Evolutionary conservation across 2,113 vertebrate genomes (phyloP), one percentile per base, ranked within the genome.

Genomic region (Irena cyanogastra): DNA sequence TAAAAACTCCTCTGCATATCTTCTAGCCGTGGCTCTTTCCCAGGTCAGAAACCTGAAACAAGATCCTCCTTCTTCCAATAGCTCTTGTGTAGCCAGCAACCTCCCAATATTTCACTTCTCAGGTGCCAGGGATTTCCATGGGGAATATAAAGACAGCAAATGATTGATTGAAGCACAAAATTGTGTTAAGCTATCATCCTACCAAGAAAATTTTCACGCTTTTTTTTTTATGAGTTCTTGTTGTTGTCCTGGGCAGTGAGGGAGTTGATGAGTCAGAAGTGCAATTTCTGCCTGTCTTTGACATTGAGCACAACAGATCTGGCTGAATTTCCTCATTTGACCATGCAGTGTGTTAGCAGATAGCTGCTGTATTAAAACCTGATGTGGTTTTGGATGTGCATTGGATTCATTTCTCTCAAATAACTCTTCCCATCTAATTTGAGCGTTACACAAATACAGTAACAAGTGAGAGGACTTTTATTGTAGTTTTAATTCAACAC

Each of bases 391-490:
- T 87, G 87, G 87, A 44, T 70, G 22, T 75, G 68, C 47, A 14
- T 59, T 80, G 59, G 68, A 77, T 94, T 86, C n/a, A 52, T 74
- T 95, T 94, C 90, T 94, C 71, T 90, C 90, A 83, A 94, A 69
- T 95, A 94, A 93, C 68, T 70, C 71, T 93, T 95, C 85, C 71
- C 26, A 5, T 88, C 91, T 90, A 90, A 96, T 95, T 91, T 66
- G 71, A 85, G 81, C 16, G 0, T 95, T 91, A 95, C 64, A 96
- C 82, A 96, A 96, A 94, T 88, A 93, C 90, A 94, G 94, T 93
- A 97, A 97, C 93, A 96, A 97, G 95, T 96, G 92, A 95, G 93
- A 96, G 92, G 82, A 86, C 71, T 94, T 96, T 94, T 90, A 95
- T 80, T 93, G 85, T 92, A 31, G 50, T 86, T 91, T 93, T 95